phyloP scores from a whole-genome alignment of 2,113 vertebrate species.

The Cnemophilus loriae region DNA sequence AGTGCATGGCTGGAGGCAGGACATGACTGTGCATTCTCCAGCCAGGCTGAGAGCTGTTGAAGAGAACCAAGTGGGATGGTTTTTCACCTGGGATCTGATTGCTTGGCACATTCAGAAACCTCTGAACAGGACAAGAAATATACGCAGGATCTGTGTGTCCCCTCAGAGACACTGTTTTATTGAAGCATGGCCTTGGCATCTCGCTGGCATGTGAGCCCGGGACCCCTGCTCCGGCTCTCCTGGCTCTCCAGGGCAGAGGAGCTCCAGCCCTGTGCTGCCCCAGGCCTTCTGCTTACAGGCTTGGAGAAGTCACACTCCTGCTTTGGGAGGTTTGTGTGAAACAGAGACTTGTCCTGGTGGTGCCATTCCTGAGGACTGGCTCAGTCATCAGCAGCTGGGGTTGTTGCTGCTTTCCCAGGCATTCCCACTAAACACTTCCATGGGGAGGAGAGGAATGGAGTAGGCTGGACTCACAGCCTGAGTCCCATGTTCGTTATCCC shows the following conservation, averaged over 20 bases:
- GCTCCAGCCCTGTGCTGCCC: neutral
- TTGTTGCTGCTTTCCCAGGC: neutral
- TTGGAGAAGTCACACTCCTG: neutral
- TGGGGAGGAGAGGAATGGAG: neutral
- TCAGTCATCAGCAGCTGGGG: neutral
- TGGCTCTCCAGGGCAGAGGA: neutral
- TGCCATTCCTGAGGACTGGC: neutral
- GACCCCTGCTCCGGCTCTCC: neutral
- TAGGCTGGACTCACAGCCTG: neutral
- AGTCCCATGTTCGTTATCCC: fast-evolving
- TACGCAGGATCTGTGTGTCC: neutral
- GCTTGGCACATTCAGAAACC: neutral
- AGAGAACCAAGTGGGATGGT: neutral
- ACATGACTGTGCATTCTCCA: neutral
- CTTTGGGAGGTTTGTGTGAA: neutral
- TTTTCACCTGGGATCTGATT: neutral
- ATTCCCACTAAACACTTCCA: neutral
- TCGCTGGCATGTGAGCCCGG: fast-evolving
- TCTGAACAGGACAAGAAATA: neutral
- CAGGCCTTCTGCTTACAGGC: neutral
- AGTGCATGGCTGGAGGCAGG: neutral
- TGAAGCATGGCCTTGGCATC: neutral
- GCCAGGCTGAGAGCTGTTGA: neutral
- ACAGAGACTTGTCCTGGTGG: neutral
- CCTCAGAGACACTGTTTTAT: neutral